phyloP scores from a whole-genome alignment of 2,113 vertebrate species.

The Argyrosomus japonicus region DNA sequence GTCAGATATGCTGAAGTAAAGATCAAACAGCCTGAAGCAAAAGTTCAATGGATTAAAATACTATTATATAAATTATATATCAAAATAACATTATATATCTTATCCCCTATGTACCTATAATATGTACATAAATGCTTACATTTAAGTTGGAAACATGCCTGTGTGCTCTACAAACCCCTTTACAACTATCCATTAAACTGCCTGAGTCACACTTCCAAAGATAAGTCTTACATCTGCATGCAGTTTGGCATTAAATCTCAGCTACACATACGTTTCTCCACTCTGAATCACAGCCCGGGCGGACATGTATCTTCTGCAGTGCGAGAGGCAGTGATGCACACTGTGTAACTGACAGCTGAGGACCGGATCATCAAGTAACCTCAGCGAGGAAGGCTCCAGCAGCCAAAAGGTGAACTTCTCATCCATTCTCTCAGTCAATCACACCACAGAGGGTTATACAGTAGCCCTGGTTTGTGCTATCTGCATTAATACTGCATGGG shows the following conservation, averaged over 20 bases:
- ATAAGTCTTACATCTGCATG: constrained; percentile 35
- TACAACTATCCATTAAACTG: not conserved
- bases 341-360: constrained; percentile 50
- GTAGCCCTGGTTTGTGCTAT: not conserved
- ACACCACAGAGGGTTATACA: not conserved
- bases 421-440: constrained; percentile 13
- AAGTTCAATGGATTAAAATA: not conserved
- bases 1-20: not conserved
- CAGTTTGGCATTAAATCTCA: constrained; percentile 16
- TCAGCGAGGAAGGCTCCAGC: not conserved
- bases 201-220: constrained; percentile 14
- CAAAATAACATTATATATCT: not conserved
- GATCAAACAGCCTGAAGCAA: not conserved
- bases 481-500: not conserved
- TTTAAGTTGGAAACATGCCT: not conserved
- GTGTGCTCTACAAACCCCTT: not conserved
- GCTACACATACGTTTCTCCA: constrained; percentile 19
- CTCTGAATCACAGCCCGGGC: constrained; percentile 19
- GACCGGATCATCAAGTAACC: constrained; percentile 33
- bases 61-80: too few species aligned
- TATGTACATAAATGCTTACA: too few species aligned
- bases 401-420: constrained; percentile 33
- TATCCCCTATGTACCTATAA: too few species aligned
- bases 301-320: constrained; percentile 26
- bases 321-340: constrained; percentile 30